These are phyloP conservation scores for Volucella inflata DNA, from an alignment of 2,888 invertebrate species.

Conservation along the genomic window DNA sequence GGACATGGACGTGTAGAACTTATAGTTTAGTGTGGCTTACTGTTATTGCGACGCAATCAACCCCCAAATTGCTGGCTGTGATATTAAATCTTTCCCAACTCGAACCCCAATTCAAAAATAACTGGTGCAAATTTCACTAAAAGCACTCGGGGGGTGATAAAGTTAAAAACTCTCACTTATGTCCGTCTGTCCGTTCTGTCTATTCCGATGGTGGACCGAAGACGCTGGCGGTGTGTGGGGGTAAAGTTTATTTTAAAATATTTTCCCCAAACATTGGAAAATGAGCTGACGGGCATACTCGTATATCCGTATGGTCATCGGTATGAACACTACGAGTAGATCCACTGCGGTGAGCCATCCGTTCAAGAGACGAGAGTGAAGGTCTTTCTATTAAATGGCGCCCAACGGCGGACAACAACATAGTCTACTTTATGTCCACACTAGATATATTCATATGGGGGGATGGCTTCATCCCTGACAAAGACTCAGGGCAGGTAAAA, in stretches of 20 bases:
- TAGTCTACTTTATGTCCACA: not conserved
- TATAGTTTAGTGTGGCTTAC: too few relatives aligned
- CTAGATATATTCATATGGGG: not conserved
- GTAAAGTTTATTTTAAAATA: constrained; percentile 72
- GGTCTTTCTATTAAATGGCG: constrained; percentile 11
- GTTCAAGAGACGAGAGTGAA: not conserved
- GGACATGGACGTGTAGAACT: too few relatives aligned
- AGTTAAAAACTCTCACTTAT: constrained; percentile 73
- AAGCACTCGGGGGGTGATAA: constrained; percentile 58
- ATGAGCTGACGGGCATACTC: constrained; percentile 19
- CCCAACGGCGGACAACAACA: constrained; percentile 12
- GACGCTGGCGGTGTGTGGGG: not conserved
- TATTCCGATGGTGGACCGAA: not conserved
- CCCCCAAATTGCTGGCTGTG: constrained; percentile 58
- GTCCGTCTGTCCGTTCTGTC: not conserved
- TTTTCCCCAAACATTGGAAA: constrained; percentile 70
- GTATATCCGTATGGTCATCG: not conserved
- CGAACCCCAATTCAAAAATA: constrained; percentile 57
- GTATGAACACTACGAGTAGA: not conserved
- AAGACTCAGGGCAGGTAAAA: constrained; percentile 26
- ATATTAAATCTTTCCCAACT: constrained; percentile 71
- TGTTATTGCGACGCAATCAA: constrained; percentile 62
- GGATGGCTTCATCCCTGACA: constrained; percentile 28
- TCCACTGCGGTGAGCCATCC: too few relatives aligned
- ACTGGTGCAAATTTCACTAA: constrained; percentile 71